Base-by-base conservation (phyloP, 2,113 vertebrate species). In the Microtus richardsoni region DNA sequence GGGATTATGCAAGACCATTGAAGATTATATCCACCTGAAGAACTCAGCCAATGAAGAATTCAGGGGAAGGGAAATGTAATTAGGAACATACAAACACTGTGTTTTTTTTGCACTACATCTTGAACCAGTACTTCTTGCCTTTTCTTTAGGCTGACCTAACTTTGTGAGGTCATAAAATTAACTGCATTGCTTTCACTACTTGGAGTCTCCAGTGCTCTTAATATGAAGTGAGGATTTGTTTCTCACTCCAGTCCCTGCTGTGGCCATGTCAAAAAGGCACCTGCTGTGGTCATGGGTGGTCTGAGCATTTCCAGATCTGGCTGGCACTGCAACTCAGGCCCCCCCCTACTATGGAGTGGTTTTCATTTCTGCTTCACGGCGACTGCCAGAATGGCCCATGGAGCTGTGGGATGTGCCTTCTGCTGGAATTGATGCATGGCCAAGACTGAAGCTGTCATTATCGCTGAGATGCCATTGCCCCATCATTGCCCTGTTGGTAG, bases 321-420 rank as follows among this genome's bases (percentile, higher is more conserved):
- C 41, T 47, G 28, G 83, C 83, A 49, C 21, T 11, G 5, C 19
- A 12, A 26, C 64, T 70, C 44, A 49, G 30, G 6, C 0, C 44
- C 14, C 41, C 74, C 88, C 12, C 0, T 1, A 6, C 41, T 16
- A 0, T 7, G 41, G 49, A 33, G 0, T 49, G 62, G 44, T 19
- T 70, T 85, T 17, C 1, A 47, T 44, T n/a, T 87, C 41, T 1
- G 0, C 24, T 30, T 4, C 36, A 7, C 19, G 49, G 54, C 1
- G 5, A 33, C 49, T 49, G 73, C 54, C 73, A 36, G 6, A 0
- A 44, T 8, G 14, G 39, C n/a, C 58, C 4, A 3, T 5, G 7
- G 58, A 39, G n/a, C 49, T 33, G 0, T 19, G 68, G 3, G 7
- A 2, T 1, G 47, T 0, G 4, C 30, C 52, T 3, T 4, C 30